These are phyloP conservation scores for Terebella lapidaria DNA, from an alignment of 2,888 invertebrate species.

Conservation along the genomic window DNA sequence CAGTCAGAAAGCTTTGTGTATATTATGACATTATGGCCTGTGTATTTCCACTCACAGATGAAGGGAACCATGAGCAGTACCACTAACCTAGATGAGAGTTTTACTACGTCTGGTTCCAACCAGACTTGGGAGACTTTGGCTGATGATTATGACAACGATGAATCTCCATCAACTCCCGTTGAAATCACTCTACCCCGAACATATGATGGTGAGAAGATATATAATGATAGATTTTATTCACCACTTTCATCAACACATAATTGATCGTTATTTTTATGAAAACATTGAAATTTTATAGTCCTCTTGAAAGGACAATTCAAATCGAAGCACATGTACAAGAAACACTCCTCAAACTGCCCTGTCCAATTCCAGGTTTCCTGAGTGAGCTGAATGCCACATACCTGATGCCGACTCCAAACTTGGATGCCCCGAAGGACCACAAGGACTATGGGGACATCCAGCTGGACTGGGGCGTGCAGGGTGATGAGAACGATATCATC, in stretches of 20 bases:
- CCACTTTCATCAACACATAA: neutral
- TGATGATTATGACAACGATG: conserved; percentile 46
- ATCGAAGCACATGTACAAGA: no score
- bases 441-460: conserved; percentile 40
- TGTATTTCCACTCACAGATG: no score
- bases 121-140: conserved; percentile 22
- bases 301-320: no score
- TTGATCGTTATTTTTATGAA: neutral
- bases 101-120: conserved; percentile 2
- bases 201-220: conserved; percentile 34
- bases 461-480: conserved; percentile 44
- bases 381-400: conserved; percentile 16
- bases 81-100: neutral
- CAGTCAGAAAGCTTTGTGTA: no score
- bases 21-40: no score
- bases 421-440: neutral
- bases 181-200: conserved; percentile 39
- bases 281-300: no score
- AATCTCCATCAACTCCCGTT: conserved; percentile 45
- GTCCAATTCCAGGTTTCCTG: conserved; percentile 16
- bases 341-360: no score
- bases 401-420: neutral
- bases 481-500: conserved; percentile 28
- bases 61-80: neutral
- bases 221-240: neutral